Conservation (phyloP, 2,888 invertebrate genomes). For the Pedicia rivosa region DNA sequence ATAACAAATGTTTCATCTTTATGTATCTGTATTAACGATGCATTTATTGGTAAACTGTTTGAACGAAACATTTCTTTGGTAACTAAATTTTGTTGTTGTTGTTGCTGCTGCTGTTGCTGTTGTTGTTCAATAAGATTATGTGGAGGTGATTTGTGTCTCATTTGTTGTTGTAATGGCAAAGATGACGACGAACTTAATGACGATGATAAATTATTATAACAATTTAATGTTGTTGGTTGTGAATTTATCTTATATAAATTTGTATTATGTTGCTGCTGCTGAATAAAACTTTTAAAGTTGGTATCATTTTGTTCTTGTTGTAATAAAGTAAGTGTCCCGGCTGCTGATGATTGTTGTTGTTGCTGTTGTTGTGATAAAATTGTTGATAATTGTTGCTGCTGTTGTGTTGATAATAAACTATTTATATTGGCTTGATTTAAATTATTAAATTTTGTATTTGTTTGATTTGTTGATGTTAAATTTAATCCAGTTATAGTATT, state of each 20-base stretch:
- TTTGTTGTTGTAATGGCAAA: not conserved
- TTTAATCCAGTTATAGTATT: not conserved
- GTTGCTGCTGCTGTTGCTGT: slow-evolving; percentile 15
- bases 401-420: not conserved
- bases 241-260: too few relatives aligned
- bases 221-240: too few relatives aligned
- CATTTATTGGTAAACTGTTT: slow-evolving; percentile 43
- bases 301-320: not conserved
- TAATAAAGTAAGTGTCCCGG: not conserved
- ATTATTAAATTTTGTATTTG: not conserved
- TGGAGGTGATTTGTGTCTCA: slow-evolving; percentile 1
- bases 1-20: slow-evolving; percentile 25
- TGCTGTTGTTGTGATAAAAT: slow-evolving; percentile 11
- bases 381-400: not conserved
- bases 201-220: too few relatives aligned
- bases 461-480: not conserved
- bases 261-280: slow-evolving; percentile 8
- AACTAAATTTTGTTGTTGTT: slow-evolving; percentile 6
- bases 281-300: slow-evolving; percentile 8
- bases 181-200: too few relatives aligned
- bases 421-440: slow-evolving; percentile 1
- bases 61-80: slow-evolving; percentile 40
- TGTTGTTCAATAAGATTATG: too few relatives aligned
- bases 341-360: too few relatives aligned
- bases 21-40: slow-evolving; percentile 31